Evolutionary conservation across 2,888 invertebrate genomes (phyloP), one percentile per base, ranked within the genome.

Genomic region (Parnassius apollo): DNA sequence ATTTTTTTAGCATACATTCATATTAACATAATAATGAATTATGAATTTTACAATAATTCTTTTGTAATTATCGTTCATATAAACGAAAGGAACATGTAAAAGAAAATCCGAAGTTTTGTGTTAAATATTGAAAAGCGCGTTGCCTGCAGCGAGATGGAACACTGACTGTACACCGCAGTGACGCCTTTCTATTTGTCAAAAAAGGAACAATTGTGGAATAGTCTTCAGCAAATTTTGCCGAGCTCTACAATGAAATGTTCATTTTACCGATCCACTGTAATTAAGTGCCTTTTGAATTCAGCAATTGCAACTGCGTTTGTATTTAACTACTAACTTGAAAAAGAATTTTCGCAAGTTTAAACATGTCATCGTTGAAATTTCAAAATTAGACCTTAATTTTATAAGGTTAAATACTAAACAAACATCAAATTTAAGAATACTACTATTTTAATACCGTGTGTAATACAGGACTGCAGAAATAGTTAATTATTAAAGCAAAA

Each of bases 171-270:
- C 55, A 54, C 54, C 48, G 48, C 48, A 48, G n/a, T 57, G 57
- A 49, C 48, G 57, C 46, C 57, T 48, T 57, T 57, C 46, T 49
- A 25, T 57, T 57, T 57, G 57, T 57, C 57, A 57, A 57, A 57
- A 57, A 57, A 57, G 35, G 18, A 62, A 62, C 62, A 58, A 58
- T 54, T 62, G 53, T 62, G 57, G 54, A 62, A 25, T 57, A 52
- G 57, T 62, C 58, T 62, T 58, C 49, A 54, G 54, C 57, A 57
- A 62, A 62, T 57, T 57, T 52, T 53, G 57, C 49, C 57, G 49
- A 25, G 54, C 54, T 54, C 49, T 7, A 49, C 57, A 58, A 62
- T 62, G 57, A 58, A 62, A 62, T 62, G 62, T 58, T 62, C 62
- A 48, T 62, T 58, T 62, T 58, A 62, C 52, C 52, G 49, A 57